Conservation (phyloP, 1,140 invertebrate genomes). For the Nebria ingens region DNA sequence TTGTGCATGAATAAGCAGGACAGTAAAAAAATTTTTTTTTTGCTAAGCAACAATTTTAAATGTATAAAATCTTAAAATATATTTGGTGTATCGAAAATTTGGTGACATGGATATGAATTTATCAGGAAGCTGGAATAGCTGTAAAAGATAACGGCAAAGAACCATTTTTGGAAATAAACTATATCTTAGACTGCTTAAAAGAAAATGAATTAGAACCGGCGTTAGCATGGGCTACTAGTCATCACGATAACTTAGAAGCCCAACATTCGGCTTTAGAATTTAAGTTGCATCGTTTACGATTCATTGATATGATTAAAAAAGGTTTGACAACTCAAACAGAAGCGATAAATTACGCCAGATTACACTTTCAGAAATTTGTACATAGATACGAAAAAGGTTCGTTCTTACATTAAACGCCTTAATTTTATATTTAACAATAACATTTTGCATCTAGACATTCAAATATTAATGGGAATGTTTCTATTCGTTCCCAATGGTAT, state of each 20-base stretch:
- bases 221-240: conserved; percentile 61
- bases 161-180: conserved; percentile 76
- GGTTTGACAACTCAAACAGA: conserved; percentile 55
- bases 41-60: too few relatives aligned
- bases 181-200: conserved; percentile 72
- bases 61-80: too few relatives aligned
- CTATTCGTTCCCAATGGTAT: conserved; percentile 73
- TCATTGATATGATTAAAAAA: conserved; percentile 46
- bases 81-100: too few relatives aligned
- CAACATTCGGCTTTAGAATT: conserved; percentile 75
- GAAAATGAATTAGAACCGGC: conserved; percentile 69
- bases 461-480: conserved; percentile 80
- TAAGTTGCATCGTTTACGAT: conserved; percentile 60
- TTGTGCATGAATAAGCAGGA: too few relatives aligned
- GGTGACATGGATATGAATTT: too few relatives aligned
- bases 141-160: conserved; percentile 62
- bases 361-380: conserved; percentile 76
- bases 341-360: conserved; percentile 80
- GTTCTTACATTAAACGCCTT: not conserved
- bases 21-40: too few relatives aligned
- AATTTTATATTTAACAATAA: conserved; percentile 10
- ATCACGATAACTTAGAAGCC: conserved; percentile 49
- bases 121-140: conserved; percentile 64
- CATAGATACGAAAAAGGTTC: conserved; percentile 68
- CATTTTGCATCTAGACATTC: conserved; percentile 50